Conservation (phyloP, 2,797 vertebrate species). For the Nasua narica region DNA sequence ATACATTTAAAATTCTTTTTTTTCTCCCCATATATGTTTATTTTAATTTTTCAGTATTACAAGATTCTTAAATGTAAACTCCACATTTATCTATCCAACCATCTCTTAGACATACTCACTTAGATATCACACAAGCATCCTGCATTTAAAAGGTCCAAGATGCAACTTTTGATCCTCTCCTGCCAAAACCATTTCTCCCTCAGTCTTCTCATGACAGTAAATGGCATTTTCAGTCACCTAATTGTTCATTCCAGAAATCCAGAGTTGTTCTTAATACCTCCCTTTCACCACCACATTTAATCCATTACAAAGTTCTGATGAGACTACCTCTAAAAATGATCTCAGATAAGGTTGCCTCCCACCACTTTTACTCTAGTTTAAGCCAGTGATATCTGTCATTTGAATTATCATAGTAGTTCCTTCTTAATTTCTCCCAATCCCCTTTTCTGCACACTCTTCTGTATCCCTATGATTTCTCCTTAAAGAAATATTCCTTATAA, state of each 20-base stretch:
- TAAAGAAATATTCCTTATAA: background rate
- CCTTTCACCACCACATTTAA: background rate
- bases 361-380: background rate
- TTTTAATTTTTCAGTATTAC: too few relatives aligned
- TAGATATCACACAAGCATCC: background rate
- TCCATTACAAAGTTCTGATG: background rate
- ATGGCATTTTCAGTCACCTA: background rate
- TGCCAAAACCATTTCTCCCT: background rate
- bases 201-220: background rate
- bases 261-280: background rate
- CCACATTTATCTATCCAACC: background rate
- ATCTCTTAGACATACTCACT: background rate
- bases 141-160: background rate
- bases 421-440: background rate
- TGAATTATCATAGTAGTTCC: background rate
- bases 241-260: background rate
- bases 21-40: too few relatives aligned
- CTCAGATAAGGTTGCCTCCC: background rate
- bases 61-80: background rate
- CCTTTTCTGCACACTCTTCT: background rate
- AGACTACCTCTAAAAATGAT: background rate
- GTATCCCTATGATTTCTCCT: background rate
- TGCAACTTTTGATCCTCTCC: background rate
- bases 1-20: background rate
- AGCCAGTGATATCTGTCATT: background rate